A percentile compares a stretch with the other conserved stretches of the same genome.
Evolutionary conservation across 2,797 vertebrate genomes (phyloP).

Genomic region (Cirrhinus molitorella): DNA sequence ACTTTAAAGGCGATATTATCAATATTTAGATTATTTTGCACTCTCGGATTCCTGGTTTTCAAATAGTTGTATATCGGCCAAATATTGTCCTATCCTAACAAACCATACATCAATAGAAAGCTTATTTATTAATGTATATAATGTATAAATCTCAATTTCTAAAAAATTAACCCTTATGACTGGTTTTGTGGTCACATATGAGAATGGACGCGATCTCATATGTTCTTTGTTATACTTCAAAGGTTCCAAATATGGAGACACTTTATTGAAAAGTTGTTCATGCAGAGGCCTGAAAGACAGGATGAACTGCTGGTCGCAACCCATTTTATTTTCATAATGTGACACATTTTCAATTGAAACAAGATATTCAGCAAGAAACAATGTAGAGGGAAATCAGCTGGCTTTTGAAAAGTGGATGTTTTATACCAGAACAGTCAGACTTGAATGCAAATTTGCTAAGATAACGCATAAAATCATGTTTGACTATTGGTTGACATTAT

Average conservation of each 20-base stretch:
- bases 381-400: not conserved
- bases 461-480: not conserved
- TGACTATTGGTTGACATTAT: not conserved
- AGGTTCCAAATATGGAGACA: not conserved
- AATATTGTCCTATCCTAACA: too few relatives aligned
- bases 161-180: too few relatives aligned
- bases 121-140: too few relatives aligned
- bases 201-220: not conserved
- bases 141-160: too few relatives aligned
- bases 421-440: not conserved
- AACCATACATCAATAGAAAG: too few relatives aligned
- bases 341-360: conserved; percentile 24
- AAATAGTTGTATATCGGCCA: too few relatives aligned
- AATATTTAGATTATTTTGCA: too few relatives aligned
- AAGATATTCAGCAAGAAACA: not conserved
- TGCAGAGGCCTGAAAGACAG: conserved; percentile 13
- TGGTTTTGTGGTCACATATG: too few relatives aligned
- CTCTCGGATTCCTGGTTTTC: too few relatives aligned
- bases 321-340: not conserved
- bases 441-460: not conserved
- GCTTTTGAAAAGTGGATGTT: not conserved
- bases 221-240: conserved; percentile 3
- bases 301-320: not conserved
- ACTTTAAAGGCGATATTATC: too few relatives aligned
- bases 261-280: conserved; percentile 32